phyloP scores from a whole-genome alignment of 2,113 vertebrate genomes.

The Trochalopteron elliotii region DNA sequence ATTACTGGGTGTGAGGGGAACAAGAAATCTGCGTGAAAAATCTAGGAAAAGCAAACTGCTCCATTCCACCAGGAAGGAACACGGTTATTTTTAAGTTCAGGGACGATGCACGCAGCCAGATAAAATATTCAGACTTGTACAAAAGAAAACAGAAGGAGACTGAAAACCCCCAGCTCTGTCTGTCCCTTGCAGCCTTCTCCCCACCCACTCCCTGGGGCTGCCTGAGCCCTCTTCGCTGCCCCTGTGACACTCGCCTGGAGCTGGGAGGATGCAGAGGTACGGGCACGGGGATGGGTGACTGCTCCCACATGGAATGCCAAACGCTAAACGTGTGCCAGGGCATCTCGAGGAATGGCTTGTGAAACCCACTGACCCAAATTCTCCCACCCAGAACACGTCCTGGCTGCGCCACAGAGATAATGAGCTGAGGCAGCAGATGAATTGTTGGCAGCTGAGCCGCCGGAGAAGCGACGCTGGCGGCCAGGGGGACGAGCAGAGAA shows the following conservation, averaged over 20 bases:
- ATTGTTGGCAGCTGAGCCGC: neutral
- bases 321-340: neutral
- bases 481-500: neutral
- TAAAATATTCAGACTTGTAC: constrained; percentile 21
- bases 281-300: accelerated
- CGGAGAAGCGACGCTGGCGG: accelerated
- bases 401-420: neutral
- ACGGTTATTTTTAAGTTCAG: constrained; percentile 21
- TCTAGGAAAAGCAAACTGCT: constrained; percentile 39
- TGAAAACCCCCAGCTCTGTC: neutral
- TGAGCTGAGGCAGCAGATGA: neutral
- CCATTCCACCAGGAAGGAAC: constrained; percentile 3
- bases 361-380: constrained; percentile 18
- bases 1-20: neutral
- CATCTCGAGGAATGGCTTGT: neutral
- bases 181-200: neutral
- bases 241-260: accelerated
- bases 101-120: neutral
- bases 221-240: neutral
- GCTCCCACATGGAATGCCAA: neutral
- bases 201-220: neutral
- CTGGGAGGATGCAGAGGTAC: neutral
- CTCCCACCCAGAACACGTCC: neutral
- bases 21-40: neutral
- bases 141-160: constrained; percentile 32